Conservation (phyloP, 2,888 invertebrate genomes). For the Fragum sueziense region DNA sequence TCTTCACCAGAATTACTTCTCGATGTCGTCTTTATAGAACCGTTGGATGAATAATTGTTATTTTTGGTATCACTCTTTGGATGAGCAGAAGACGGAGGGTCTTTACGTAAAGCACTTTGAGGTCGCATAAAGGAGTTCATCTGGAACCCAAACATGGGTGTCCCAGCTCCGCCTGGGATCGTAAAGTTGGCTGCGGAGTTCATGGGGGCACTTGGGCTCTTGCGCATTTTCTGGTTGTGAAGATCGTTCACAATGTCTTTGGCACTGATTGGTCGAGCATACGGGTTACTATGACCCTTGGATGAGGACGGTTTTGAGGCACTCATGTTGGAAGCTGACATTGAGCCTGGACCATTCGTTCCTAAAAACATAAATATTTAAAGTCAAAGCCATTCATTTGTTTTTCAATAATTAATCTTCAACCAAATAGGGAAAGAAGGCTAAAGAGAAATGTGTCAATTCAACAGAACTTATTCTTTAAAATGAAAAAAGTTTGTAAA, state of each 20-base stretch:
- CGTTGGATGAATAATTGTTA: slow-evolving; percentile 19
- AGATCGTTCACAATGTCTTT: slow-evolving; percentile 73
- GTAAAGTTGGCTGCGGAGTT: slow-evolving; percentile 23
- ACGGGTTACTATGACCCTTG: slow-evolving; percentile 67
- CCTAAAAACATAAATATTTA: no score
- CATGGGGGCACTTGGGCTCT: slow-evolving; percentile 52
- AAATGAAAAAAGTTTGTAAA: no score
- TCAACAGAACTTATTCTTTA: no score
- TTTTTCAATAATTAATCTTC: no score
- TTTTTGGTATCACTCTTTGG: slow-evolving; percentile 28
- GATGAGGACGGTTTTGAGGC: slow-evolving; percentile 19
- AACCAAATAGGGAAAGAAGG: no score
- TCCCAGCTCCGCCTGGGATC: slow-evolving; percentile 40
- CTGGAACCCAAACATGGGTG: slow-evolving; percentile 59
- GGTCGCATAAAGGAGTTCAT: slow-evolving; percentile 73
- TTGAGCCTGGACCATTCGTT: slow-evolving; percentile 7
- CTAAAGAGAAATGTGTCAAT: no score
- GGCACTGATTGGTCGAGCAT: slow-evolving; percentile 77
- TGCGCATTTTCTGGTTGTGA: slow-evolving; percentile 59
- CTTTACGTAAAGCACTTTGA: slow-evolving; percentile 68
- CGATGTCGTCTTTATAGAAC: not conserved
- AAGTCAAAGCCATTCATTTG: no score
- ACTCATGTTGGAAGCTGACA: not conserved
- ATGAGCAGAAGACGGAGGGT: slow-evolving; percentile 33
- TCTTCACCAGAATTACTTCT: slow-evolving; percentile 6